A percentile compares a stretch with the other conserved stretches of the same genome.
These are phyloP conservation scores for Bovichtus variegatus DNA, from an alignment of 2,797 vertebrate species.

Conservation along the genomic window DNA sequence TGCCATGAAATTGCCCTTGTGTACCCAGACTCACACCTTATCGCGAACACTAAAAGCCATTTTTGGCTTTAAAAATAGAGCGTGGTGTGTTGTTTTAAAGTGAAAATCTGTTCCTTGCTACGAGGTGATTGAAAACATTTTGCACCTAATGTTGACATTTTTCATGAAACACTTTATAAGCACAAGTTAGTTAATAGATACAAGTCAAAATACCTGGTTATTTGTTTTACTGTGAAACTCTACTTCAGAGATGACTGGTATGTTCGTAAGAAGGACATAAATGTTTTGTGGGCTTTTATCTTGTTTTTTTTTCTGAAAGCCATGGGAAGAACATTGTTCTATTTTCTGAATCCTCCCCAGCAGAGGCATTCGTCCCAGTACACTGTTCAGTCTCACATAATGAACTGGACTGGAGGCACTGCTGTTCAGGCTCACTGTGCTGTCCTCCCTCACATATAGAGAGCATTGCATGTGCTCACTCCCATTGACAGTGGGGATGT, in stretches of 20 bases:
- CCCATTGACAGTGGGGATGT: conserved; percentile 57
- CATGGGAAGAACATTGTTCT: conserved; percentile 19
- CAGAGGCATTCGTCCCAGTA: conserved; percentile 18
- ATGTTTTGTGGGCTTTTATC: conserved; percentile 6
- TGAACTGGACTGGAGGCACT: conserved; percentile 29
- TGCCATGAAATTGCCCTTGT: conserved; percentile 1
- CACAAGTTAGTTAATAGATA: not conserved
- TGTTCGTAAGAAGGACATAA: not conserved
- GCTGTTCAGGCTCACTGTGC: conserved; percentile 46
- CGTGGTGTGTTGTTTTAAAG: not conserved
- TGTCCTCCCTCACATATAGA: conserved; percentile 52
- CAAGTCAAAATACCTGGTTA: not conserved
- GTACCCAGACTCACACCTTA: not conserved
- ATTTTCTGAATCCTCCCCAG: not conserved
- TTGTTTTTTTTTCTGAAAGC: conserved; percentile 16
- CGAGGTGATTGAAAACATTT: conserved; percentile 1
- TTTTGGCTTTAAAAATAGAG: not conserved
- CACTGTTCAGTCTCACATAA: conserved; percentile 46
- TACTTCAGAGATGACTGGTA: not conserved
- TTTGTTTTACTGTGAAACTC: not conserved
- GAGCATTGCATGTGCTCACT: conserved; percentile 60
- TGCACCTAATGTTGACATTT: not conserved
- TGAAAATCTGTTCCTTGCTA: not conserved
- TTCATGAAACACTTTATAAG: not conserved
- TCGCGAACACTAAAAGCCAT: not conserved